Percentiles rank a stretch among this genome's conserved stretches.
phyloP scores from a whole-genome alignment of 92 coral and sea anemone genomes.

The Meandrina meandrites region DNA sequence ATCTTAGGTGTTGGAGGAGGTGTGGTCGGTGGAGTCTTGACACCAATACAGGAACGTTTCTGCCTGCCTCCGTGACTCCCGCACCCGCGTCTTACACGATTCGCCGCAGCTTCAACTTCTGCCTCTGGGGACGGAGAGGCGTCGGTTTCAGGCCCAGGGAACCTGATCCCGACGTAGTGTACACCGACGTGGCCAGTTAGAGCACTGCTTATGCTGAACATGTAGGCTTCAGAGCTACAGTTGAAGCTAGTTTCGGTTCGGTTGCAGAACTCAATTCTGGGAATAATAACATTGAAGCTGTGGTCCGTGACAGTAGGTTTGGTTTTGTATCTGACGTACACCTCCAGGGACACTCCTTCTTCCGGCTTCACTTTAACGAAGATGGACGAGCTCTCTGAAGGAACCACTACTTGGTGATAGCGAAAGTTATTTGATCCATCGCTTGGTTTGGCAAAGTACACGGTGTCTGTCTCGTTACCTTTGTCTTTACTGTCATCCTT shows the following conservation, averaged over 20 bases:
- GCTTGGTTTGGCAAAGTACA: constrained; percentile 80
- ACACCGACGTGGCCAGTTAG: constrained; percentile 74
- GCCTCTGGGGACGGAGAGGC: constrained; percentile 25
- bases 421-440: constrained; percentile 67
- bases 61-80: constrained; percentile 74
- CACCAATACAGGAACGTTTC: constrained; percentile 85
- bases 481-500: constrained; percentile 38
- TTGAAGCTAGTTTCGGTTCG: constrained; percentile 34
- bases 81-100: constrained; percentile 64
- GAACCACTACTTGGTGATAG: constrained; percentile 57
- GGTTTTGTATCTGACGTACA: constrained; percentile 46
- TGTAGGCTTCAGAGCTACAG: constrained; percentile 74
- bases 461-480: constrained; percentile 44
- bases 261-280: constrained; percentile 63
- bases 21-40: constrained; percentile 86
- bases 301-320: constrained; percentile 65
- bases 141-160: constrained; percentile 10
- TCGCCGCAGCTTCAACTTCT: constrained; percentile 21
- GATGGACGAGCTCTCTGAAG: constrained; percentile 53
- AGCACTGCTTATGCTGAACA: constrained; percentile 62
- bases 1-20: constrained; percentile 77
- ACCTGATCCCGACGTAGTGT: constrained; percentile 80
- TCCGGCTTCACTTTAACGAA: constrained; percentile 57
- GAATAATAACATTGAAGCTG: constrained; percentile 54
- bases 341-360: constrained; percentile 54